Percentiles rank a stretch among this genome's conserved stretches.
phyloP scores from a whole-genome alignment of 2,888 invertebrate genomes.

The Cynaeus angustus region DNA sequence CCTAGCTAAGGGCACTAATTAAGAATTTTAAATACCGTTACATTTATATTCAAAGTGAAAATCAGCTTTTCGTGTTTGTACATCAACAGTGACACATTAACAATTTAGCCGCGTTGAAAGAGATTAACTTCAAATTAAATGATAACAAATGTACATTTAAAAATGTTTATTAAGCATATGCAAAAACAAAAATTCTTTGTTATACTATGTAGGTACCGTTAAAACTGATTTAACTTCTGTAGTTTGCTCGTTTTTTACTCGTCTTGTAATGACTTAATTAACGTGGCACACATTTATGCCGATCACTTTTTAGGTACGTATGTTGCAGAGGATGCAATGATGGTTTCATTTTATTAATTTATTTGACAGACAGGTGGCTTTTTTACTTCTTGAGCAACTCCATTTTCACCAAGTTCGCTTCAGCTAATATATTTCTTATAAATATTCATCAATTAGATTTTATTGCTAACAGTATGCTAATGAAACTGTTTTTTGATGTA shows the following conservation, averaged over 20 bases:
- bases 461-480: conserved; percentile 33
- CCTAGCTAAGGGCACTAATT: conserved; percentile 22
- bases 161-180: conserved; percentile 4
- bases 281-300: conserved; percentile 28
- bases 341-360: conserved; percentile 34
- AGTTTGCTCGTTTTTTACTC: conserved; percentile 6
- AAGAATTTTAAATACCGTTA: conserved; percentile 24
- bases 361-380: conserved; percentile 37
- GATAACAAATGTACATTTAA: background rate
- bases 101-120: conserved; percentile 17
- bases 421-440: conserved; percentile 32
- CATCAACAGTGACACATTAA: conserved; percentile 21
- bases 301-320: conserved; percentile 20
- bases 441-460: conserved; percentile 41
- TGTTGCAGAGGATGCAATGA: conserved; percentile 35
- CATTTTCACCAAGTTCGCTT: conserved; percentile 37
- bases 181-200: background rate
- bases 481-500: conserved; percentile 24
- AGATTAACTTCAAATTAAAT: conserved; percentile 24
- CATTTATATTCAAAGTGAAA: conserved; percentile 3
- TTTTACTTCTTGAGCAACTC: conserved; percentile 28
- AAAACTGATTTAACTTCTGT: background rate
- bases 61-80: conserved; percentile 28
- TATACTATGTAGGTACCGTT: background rate
- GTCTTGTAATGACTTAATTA: conserved; percentile 28